A percentile compares a stretch with the other conserved stretches of the same genome.
These are phyloP conservation scores for Clamator glandarius DNA, from an alignment of 2,797 vertebrate genomes.

Conservation along the genomic window DNA sequence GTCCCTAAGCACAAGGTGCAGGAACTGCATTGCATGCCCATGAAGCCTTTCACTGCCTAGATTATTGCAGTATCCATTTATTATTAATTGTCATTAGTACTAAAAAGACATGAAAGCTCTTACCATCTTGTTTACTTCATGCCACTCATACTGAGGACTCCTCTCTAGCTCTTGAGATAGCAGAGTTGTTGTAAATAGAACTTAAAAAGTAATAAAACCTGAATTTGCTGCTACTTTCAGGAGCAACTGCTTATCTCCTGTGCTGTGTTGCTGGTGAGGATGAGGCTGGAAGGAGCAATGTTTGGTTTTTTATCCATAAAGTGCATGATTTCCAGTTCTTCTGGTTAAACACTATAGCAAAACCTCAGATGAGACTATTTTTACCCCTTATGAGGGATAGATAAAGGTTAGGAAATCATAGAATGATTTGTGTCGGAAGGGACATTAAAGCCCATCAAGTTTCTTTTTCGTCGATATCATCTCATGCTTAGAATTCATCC, in stretches of 20 bases:
- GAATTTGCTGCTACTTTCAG: not conserved
- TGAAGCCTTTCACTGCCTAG: not conserved
- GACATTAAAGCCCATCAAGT: no score
- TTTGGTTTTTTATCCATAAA: not conserved
- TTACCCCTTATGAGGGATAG: not conserved
- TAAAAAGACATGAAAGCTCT: slow-evolving; percentile 60
- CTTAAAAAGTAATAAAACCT: slow-evolving; percentile 20
- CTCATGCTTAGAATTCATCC: not conserved
- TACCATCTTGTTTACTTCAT: slow-evolving; percentile 59
- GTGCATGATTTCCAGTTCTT: not conserved
- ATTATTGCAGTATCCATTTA: slow-evolving; percentile 36
- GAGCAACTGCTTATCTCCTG: not conserved
- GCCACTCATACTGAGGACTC: slow-evolving; percentile 25
- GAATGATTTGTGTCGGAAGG: no score
- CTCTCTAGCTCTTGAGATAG: slow-evolving; percentile 37
- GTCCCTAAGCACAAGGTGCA: not conserved
- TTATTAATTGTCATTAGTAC: slow-evolving; percentile 66
- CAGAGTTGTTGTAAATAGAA: slow-evolving; percentile 43
- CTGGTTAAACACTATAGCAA: not conserved
- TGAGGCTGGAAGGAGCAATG: not conserved
- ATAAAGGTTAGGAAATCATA: not conserved
- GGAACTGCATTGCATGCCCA: not conserved
- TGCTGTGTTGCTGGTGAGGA: not conserved
- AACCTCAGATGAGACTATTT: not conserved
- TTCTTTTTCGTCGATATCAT: not conserved